These are phyloP conservation scores for Sturnira hondurensis DNA, from an alignment of 2,113 vertebrate species.

Conservation along the genomic window DNA sequence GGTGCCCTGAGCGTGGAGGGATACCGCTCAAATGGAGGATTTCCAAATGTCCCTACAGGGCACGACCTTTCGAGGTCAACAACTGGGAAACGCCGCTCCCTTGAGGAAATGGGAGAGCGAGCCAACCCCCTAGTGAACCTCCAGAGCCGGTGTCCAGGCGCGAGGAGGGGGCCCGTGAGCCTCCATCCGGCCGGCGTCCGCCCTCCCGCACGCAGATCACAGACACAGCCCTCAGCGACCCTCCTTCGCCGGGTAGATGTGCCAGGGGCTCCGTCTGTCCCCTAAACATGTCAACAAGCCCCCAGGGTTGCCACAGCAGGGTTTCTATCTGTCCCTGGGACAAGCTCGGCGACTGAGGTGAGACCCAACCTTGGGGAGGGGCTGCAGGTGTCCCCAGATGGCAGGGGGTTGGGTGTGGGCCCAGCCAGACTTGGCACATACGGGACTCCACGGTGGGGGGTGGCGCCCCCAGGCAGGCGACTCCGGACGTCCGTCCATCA, in stretches of 20 bases:
- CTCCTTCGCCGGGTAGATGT: no score
- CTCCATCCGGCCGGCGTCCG: rapidly evolving
- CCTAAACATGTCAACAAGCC: rapidly evolving
- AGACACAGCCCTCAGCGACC: no score
- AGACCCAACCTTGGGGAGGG: neutral
- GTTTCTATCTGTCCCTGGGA: neutral
- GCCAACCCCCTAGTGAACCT: neutral
- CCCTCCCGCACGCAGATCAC: no score
- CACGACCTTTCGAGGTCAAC: no score
- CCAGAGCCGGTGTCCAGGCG: rapidly evolving
- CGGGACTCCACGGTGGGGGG: neutral
- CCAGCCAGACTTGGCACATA: neutral
- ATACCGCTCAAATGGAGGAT: no score
- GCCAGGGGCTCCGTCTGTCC: neutral
- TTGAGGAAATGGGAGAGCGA: neutral
- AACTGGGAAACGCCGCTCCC: neutral
- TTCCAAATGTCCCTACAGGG: no score
- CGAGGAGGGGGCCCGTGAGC: neutral
- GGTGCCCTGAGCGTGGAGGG: no score
- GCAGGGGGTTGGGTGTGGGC: neutral
- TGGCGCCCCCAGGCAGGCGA: neutral
- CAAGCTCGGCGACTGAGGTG: neutral
- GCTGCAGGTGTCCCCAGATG: neutral
- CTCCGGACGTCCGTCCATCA: neutral
- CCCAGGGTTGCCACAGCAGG: neutral